phyloP scores from a whole-genome alignment of 1,140 invertebrate species.

The Drosophila gunungcola region DNA sequence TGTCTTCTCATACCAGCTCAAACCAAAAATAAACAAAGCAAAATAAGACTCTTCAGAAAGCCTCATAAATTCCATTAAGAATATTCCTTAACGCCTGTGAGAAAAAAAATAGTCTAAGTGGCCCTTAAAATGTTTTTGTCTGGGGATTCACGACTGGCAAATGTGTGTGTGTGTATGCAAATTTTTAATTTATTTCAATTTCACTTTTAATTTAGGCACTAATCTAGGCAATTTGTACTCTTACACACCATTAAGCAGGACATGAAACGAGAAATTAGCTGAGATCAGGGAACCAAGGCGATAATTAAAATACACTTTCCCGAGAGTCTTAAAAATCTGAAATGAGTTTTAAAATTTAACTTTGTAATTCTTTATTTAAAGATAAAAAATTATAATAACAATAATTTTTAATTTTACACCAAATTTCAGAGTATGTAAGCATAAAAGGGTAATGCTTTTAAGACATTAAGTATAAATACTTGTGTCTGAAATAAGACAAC shows the following conservation, averaged over 20 bases:
- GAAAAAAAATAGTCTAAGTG: slow-evolving; percentile 27
- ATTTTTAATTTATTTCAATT: slow-evolving; percentile 83
- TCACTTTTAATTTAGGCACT: slow-evolving; percentile 82
- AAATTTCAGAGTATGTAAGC: not conserved
- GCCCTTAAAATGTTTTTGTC: slow-evolving; percentile 24
- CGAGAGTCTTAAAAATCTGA: not conserved
- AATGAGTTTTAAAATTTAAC: not conserved
- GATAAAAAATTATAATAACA: too few species aligned
- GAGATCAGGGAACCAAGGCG: slow-evolving; percentile 26
- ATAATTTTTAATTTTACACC: too few species aligned
- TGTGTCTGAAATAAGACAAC: not conserved
- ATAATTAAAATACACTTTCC: slow-evolving; percentile 44
- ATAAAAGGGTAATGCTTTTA: not conserved
- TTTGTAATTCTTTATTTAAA: too few species aligned
- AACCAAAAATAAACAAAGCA: slow-evolving; percentile 41
- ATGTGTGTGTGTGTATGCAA: slow-evolving; percentile 45
- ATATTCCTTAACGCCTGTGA: slow-evolving; percentile 22
- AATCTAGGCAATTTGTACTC: slow-evolving; percentile 83
- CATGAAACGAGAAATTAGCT: slow-evolving; percentile 48
- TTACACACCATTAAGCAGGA: slow-evolving; percentile 76
- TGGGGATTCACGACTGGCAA: not conserved
- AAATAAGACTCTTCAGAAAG: slow-evolving; percentile 13
- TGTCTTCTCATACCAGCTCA: not conserved
- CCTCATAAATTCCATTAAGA: slow-evolving; percentile 57
- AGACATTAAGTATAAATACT: not conserved